These are phyloP conservation scores for Synanthedon andrenaeformis DNA, from an alignment of 2,888 invertebrate species.

Conservation along the genomic window DNA sequence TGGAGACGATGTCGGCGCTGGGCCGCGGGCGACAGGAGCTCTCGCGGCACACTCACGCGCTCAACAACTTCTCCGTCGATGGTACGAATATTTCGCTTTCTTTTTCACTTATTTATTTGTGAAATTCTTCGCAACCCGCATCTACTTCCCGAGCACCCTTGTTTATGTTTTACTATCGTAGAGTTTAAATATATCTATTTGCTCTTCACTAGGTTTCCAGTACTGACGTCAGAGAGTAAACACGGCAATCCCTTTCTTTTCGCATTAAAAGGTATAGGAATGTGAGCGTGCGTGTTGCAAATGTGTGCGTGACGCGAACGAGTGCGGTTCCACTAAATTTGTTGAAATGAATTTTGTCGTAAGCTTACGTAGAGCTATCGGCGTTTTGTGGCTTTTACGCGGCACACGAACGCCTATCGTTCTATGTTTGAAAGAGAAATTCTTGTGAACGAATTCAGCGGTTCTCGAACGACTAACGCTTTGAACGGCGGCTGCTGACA, in stretches of 20 bases:
- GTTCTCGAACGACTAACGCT: slow-evolving; percentile 43
- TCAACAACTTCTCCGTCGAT: slow-evolving; percentile 58
- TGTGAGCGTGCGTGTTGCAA: slow-evolving; percentile 60
- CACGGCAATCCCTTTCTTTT: slow-evolving; percentile 65
- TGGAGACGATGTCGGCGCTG: slow-evolving; percentile 81
- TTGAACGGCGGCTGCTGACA: slow-evolving; percentile 38
- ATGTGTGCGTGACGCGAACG: slow-evolving; percentile 48
- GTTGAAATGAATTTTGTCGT: slow-evolving; percentile 18
- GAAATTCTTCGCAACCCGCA: neutral
- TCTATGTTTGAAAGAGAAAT: neutral
- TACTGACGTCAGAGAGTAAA: slow-evolving; percentile 69
- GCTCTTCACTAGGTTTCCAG: slow-evolving; percentile 62
- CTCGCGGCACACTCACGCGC: slow-evolving; percentile 46
- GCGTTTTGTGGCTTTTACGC: neutral
- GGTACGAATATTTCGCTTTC: slow-evolving; percentile 21
- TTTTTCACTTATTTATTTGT: neutral
- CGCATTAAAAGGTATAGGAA: slow-evolving; percentile 68
- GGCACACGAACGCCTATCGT: slow-evolving; percentile 4
- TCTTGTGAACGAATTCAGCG: slow-evolving; percentile 18
- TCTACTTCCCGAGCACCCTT: neutral
- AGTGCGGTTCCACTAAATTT: slow-evolving; percentile 13
- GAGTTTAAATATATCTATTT: slow-evolving; percentile 25
- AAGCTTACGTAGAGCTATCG: slow-evolving; percentile 5
- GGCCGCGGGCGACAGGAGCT: slow-evolving; percentile 63
- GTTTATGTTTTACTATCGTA: neutral